Percentiles rank a stretch among this genome's conserved stretches.
Evolutionary conservation across 2,113 vertebrate species (phyloP).

Genomic region (Pseudorhombus dupliciocellatus): DNA sequence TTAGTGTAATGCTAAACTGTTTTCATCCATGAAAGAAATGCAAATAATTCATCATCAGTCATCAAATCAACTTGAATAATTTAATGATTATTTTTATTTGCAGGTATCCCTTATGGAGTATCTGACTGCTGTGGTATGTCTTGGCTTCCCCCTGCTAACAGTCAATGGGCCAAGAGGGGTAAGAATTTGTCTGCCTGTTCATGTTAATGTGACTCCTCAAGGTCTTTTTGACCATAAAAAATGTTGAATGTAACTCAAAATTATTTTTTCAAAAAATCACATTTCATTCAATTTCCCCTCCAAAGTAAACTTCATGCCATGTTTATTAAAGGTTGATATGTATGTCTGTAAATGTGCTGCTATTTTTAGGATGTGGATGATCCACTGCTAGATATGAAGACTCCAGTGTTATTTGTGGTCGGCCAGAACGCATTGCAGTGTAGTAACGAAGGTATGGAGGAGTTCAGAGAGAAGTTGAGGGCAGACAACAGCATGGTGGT

Average conservation of each 20-base stretch:
- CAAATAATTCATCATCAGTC: not conserved
- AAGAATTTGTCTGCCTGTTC: slow-evolving; percentile 53
- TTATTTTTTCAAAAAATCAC: too few species aligned
- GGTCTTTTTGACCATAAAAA: too few species aligned
- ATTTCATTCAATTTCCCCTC: too few species aligned
- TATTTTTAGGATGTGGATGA: slow-evolving; percentile 92
- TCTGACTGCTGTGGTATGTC: slow-evolving; percentile 93
- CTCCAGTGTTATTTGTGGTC: slow-evolving; percentile 94
- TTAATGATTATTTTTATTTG: not conserved
- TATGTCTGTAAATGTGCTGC: not conserved
- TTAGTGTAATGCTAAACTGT: not conserved
- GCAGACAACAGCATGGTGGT: slow-evolving; percentile 97
- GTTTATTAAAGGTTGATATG: not conserved
- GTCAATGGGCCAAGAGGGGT: slow-evolving; percentile 94
- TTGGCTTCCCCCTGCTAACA: slow-evolving; percentile 93
- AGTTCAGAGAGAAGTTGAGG: slow-evolving; percentile 95
- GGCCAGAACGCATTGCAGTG: slow-evolving; percentile 96
- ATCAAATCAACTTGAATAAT: too few species aligned
- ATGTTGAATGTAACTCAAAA: too few species aligned
- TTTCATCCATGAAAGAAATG: not conserved
- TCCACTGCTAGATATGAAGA: slow-evolving; percentile 98
- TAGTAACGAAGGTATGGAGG: slow-evolving; percentile 92
- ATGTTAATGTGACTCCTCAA: too few species aligned
- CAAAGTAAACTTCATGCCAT: too few species aligned
- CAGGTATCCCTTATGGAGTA: slow-evolving; percentile 97